A percentile compares a stretch with the other conserved stretches of the same genome.
Conservation (phyloP, 2,797 vertebrate genomes). For the Acanthornis magna region DNA sequence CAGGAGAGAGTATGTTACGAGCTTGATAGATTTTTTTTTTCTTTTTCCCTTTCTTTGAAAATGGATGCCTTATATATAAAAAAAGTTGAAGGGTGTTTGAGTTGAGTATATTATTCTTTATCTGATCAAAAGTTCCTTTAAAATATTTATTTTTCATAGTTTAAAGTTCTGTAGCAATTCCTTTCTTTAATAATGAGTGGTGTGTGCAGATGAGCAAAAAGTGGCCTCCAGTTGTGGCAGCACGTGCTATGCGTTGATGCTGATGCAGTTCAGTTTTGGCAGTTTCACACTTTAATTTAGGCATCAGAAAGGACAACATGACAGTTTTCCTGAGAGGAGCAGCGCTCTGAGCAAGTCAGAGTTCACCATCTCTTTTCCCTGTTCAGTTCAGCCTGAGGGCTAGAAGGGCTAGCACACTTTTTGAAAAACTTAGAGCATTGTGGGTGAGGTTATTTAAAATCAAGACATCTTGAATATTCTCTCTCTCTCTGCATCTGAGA, state of each 20-base stretch:
- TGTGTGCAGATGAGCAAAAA: background rate
- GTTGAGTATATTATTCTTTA: background rate
- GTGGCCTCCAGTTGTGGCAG: background rate
- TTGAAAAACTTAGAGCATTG: background rate
- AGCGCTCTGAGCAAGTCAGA: background rate
- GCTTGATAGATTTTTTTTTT: background rate
- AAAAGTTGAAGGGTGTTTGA: background rate
- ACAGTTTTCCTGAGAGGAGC: background rate
- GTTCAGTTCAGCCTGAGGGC: background rate
- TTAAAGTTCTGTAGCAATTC: background rate
- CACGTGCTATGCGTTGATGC: background rate
- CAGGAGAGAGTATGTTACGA: background rate
- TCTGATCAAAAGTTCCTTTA: background rate
- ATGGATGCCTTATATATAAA: background rate
- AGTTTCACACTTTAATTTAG: background rate
- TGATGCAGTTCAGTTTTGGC: background rate
- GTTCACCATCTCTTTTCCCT: background rate
- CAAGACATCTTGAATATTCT: background rate
- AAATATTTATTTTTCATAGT: background rate
- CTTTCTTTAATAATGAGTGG: background rate
- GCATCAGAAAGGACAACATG: background rate
- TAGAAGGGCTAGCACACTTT: background rate
- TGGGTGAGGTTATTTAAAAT: background rate
- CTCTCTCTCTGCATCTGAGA: background rate
- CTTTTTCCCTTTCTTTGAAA: background rate